Evolutionary conservation across 2,888 invertebrate genomes (phyloP).

Genomic region (Deilephila porcellus): DNA sequence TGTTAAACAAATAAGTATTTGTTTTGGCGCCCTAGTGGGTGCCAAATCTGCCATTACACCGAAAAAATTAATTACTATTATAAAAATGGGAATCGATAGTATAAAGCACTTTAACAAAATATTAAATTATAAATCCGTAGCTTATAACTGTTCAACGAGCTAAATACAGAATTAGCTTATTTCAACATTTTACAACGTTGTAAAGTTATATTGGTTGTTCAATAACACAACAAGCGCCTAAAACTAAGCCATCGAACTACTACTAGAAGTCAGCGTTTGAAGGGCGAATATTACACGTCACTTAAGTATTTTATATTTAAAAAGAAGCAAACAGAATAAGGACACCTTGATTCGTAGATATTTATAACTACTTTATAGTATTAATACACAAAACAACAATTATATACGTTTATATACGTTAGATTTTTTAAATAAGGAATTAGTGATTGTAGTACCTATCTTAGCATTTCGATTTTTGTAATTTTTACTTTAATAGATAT

Average conservation of each 20-base stretch:
- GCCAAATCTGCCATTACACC: not conserved
- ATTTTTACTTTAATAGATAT: too few species aligned
- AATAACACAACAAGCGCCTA: slow-evolving; percentile 58
- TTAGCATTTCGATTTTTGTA: too few species aligned
- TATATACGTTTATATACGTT: too few species aligned
- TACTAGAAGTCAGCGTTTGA: slow-evolving; percentile 30
- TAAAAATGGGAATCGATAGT: slow-evolving; percentile 8
- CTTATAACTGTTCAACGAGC: slow-evolving; percentile 48
- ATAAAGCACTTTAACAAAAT: slow-evolving; percentile 37
- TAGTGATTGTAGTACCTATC: too few species aligned
- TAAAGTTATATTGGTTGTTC: slow-evolving; percentile 64
- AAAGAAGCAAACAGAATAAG: not conserved
- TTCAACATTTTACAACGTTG: slow-evolving; percentile 59
- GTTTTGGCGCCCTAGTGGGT: not conserved
- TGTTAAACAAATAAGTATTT: not conserved
- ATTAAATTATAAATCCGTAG: slow-evolving; percentile 45
- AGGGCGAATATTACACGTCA: not conserved
- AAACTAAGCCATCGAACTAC: slow-evolving; percentile 63
- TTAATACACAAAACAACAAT: too few species aligned
- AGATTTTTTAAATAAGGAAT: too few species aligned
- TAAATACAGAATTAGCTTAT: slow-evolving; percentile 48
- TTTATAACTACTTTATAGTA: too few species aligned
- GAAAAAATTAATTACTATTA: not conserved
- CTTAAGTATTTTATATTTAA: not conserved
- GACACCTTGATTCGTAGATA: too few species aligned